Conservation (phyloP, 1,140 invertebrate species). For the Drosophila nasuta region DNA sequence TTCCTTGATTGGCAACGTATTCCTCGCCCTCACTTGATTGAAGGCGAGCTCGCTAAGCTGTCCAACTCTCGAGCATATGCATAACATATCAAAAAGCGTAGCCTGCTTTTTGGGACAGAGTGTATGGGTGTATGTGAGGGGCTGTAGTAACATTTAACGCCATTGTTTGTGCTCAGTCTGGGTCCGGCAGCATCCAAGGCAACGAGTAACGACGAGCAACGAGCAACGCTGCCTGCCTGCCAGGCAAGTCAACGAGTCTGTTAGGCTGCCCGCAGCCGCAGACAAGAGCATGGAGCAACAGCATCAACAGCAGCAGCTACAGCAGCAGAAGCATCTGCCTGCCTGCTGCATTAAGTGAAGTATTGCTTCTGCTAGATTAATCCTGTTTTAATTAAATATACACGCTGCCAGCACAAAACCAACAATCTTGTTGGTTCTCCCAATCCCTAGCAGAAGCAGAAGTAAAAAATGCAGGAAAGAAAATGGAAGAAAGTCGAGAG, state of each 20-base stretch:
- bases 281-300: conserved; percentile 43
- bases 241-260: conserved; percentile 71
- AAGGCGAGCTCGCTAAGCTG: conserved; percentile 58
- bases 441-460: conserved; percentile 12
- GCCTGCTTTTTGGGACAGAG: conserved; percentile 61
- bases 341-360: conserved; percentile 79
- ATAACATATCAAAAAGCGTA: conserved; percentile 66
- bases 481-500: neutral
- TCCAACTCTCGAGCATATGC: conserved; percentile 52
- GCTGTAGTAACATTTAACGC: conserved; percentile 59
- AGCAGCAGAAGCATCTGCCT: conserved; percentile 7
- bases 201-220: neutral
- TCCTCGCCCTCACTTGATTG: conserved; percentile 58
- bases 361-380: conserved; percentile 84
- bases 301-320: conserved; percentile 4
- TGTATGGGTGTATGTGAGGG: conserved; percentile 14
- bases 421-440: conserved; percentile 58
- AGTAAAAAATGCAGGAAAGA: conserved; percentile 5
- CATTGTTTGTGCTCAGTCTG: conserved; percentile 69
- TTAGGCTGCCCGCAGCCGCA: conserved; percentile 66
- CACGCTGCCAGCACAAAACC: conserved; percentile 81
- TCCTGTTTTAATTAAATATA: conserved; percentile 84
- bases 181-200: conserved; percentile 59
- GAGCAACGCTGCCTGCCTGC: conserved; percentile 20
- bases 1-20: conserved; percentile 74